These are phyloP conservation scores for Leucoraja ocellata DNA, from an alignment of 2,797 vertebrate genomes.

Conservation along the genomic window DNA sequence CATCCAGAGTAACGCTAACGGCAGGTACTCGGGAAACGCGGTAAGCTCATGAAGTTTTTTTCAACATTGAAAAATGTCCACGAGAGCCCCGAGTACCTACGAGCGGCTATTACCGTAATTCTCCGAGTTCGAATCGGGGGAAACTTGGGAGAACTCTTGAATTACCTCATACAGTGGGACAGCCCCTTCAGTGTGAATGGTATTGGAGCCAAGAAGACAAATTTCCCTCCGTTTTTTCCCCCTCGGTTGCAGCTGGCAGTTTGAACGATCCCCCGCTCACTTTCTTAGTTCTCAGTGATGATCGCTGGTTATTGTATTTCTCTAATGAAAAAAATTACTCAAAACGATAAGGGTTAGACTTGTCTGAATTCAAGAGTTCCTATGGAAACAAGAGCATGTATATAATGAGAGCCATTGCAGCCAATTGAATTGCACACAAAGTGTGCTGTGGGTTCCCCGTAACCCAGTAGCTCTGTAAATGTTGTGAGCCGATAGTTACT, in stretches of 20 bases:
- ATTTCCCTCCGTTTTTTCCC: constrained; percentile 13
- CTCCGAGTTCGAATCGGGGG: too few relatives aligned
- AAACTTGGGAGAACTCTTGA: too few relatives aligned
- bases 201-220: constrained; percentile 41
- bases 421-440: constrained; percentile 33
- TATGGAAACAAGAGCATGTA: constrained; percentile 65
- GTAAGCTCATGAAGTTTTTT: too few relatives aligned
- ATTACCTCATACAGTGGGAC: too few relatives aligned
- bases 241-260: constrained; percentile 30
- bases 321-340: constrained; percentile 47
- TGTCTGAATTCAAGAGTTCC: constrained; percentile 55
- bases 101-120: too few relatives aligned
- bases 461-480: constrained; percentile 48
- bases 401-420: constrained; percentile 60
- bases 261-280: constrained; percentile 43
- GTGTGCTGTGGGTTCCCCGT: constrained; percentile 1
- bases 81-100: too few relatives aligned
- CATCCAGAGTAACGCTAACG: too few relatives aligned
- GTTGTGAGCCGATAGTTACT: constrained; percentile 60
- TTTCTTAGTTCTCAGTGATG: constrained; percentile 44
- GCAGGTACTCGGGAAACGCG: too few relatives aligned
- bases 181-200: neutral
- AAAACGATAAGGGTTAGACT: constrained; percentile 48
- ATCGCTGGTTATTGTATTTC: constrained; percentile 37
- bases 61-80: too few relatives aligned